A percentile compares a stretch with the other conserved stretches of the same genome.
phyloP scores from a whole-genome alignment of 2,113 vertebrate genomes.

The Tragelaphus scriptus region DNA sequence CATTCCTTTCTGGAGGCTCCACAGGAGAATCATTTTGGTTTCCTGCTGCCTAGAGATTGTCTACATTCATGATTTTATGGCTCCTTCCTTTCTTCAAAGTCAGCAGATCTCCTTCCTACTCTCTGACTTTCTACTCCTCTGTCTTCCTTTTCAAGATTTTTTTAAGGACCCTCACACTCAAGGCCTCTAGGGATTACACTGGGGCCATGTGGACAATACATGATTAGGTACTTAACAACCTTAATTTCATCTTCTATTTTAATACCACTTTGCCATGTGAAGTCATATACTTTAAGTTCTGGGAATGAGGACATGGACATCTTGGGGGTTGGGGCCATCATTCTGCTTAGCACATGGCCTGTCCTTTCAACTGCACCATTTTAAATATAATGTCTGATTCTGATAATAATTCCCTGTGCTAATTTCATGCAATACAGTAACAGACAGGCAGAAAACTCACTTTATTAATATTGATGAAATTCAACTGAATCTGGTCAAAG shows the following conservation, averaged over 20 bases:
- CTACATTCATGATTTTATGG: not conserved
- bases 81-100: not conserved
- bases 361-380: not conserved
- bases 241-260: not conserved
- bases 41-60: not conserved
- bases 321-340: not conserved
- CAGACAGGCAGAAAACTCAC: not conserved
- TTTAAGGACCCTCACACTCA: not conserved
- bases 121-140: not conserved
- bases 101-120: not conserved
- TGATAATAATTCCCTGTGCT: not conserved
- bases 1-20: not conserved
- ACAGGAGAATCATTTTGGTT: not conserved
- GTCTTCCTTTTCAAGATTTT: not conserved
- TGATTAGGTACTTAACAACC: not conserved
- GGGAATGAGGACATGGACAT: not conserved
- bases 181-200: not conserved
- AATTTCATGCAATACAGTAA: not conserved
- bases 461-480: slow-evolving; percentile 18
- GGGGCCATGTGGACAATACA: not conserved
- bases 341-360: not conserved
- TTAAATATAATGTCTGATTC: not conserved
- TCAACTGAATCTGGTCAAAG: not conserved
- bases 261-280: not conserved
- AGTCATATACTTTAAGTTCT: not conserved